Evolutionary conservation across 2,888 invertebrate genomes (phyloP), one percentile per base, ranked within the genome.

Genomic region (Campoplex nolae): DNA sequence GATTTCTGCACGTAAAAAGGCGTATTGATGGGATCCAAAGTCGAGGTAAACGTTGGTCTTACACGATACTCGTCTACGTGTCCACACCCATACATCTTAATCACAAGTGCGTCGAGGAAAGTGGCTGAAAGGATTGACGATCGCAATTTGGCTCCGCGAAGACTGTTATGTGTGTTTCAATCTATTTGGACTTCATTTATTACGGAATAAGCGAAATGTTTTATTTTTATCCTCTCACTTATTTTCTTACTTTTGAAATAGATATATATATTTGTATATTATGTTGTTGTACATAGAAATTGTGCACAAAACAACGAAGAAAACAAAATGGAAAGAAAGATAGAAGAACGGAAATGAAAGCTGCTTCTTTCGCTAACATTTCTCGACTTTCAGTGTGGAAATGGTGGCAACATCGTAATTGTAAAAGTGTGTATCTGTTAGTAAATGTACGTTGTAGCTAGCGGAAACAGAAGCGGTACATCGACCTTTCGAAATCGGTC

Each of bases 111-210:
- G 45, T 71, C 54, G 79, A 45, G 79, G 71, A 76, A 73, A 48
- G 73, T 48, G 48, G 77, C 54, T 42, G 68, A 70, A 35, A 83
- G 79, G 71, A 71, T 79, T 56, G 76, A 48, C 18, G 86, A 48
- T 81, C 80, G 77, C 67, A 58, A 68, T 68, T 32, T 74, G 68
- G 42, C 62, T 78, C 78, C 90, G 90, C 90, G 90, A 90, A 90
- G 90, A 90, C 89, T 88, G 90, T 91, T 91, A 82, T 88, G 85
- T 88, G 85, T 83, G 83, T 76, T 77, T 71, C 83, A 88, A 89
- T 91, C 90, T 90, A 89, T 91, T 91, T 90, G 88, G 90, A 90
- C 88, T 90, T 88, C 90, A 90, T 91, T 90, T 89, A 89, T 89
- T 88, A 88, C 86, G 89, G 78, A 88, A 87, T 74, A 77, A 62